Evolutionary conservation across 1,140 invertebrate species (phyloP), one percentile per base, ranked within the genome.

Genomic region (Lucilia sericata): DNA sequence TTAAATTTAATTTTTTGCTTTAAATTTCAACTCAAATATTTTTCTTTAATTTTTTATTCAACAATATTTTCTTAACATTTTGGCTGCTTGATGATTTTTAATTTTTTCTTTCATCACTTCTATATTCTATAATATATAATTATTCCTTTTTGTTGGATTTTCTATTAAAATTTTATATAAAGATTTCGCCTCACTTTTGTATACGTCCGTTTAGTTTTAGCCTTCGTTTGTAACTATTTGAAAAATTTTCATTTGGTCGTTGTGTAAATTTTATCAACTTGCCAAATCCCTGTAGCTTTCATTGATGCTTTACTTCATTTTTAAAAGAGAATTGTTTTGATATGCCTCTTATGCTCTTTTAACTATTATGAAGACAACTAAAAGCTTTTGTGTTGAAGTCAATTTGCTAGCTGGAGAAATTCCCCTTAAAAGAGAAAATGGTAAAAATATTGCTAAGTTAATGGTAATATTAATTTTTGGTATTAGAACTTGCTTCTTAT

Each of bases 141-240:
- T 10, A 25, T 19, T 70, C n/a, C 7, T 21, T 12, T 70, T 70
- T 30, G 1, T 3, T 30, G 1, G n/a, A 25, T 10, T 21, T 70
- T 55, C 17, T 3, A 42, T 42, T 42, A 8, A 42, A 30, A 42
- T 7, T 10, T 3, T 60, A 3, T 60, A 5, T 60, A 12, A 60
- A 60, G 13, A 60, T 60, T 60, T 60, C 55, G 13, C 14, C 13
- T 70, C n/a, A 70, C 65, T 19, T 65, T 65, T n/a, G 65, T 10
- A 42, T 47, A 47, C 76, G 76, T 80, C 76, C n/a, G 47, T 80
- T 19, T 21, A 21, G 76, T 49, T 80, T 51, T 80, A 80, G 76
- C n/a, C 76, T 80, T 80, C 76, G 76, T 80, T 80, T 80, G 76
- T 51, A 49, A 80, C 76, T 80, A 49, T 51, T 80, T 80, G 1